phyloP scores from a whole-genome alignment of 2,888 invertebrate genomes.

The Strigamia transsilvanica region DNA sequence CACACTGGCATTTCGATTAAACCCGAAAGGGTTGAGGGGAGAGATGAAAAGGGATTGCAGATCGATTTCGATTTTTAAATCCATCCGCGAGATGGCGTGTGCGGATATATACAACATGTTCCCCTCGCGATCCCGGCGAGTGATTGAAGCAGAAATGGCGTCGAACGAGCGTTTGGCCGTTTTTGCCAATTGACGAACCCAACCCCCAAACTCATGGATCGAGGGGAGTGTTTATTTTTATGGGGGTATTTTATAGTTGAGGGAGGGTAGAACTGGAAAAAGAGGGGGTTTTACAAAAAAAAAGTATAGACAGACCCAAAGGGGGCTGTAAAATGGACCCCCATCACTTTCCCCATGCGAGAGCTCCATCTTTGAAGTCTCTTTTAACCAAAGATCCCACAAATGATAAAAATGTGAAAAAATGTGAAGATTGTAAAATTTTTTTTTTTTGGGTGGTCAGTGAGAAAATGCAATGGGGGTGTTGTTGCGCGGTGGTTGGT shows the following conservation, averaged over 20 bases:
- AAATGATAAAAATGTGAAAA: background rate
- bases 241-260: constrained; percentile 45
- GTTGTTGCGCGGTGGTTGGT: background rate
- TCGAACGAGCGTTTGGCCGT: background rate
- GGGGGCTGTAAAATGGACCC: constrained; percentile 46
- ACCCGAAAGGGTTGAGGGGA: background rate
- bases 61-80: constrained; percentile 12
- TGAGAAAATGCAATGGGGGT: background rate
- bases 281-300: background rate
- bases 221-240: constrained; percentile 35
- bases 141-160: constrained; percentile 28
- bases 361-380: background rate
- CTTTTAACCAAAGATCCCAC: background rate
- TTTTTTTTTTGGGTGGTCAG: background rate
- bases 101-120: background rate
- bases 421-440: background rate
- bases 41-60: background rate
- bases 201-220: background rate
- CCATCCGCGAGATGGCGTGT: constrained; percentile 1
- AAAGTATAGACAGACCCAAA: constrained; percentile 43
- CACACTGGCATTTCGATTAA: background rate
- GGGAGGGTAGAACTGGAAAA: background rate
- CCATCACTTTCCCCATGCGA: background rate
- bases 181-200: background rate
- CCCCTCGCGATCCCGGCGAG: constrained; percentile 4